Conservation (phyloP, 2,888 invertebrate genomes). For the Acanthacorydalis orientalis region DNA sequence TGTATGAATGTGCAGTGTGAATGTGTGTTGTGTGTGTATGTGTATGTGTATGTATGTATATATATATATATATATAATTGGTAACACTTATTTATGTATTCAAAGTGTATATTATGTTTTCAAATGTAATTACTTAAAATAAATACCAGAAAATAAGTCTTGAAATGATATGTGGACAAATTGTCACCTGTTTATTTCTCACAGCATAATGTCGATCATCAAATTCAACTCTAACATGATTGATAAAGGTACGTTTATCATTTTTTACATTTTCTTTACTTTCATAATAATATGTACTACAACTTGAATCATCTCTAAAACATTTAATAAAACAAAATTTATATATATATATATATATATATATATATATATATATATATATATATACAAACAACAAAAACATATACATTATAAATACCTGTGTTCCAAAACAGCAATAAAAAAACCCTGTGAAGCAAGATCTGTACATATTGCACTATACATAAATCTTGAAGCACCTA, state of each 20-base stretch:
- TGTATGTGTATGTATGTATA: neutral
- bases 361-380: neutral
- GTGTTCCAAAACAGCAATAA: constrained; percentile 48
- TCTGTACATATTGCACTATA: constrained; percentile 41
- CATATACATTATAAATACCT: constrained; percentile 22
- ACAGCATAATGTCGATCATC: constrained; percentile 23
- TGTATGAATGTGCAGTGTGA: no score
- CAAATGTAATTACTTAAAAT: no score
- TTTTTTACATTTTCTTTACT: constrained; percentile 20
- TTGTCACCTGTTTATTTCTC: constrained; percentile 22
- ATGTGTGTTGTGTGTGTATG: no score
- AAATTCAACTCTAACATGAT: constrained; percentile 20
- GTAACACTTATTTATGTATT: no score
- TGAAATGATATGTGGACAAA: neutral
- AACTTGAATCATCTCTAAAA: constrained; percentile 24
- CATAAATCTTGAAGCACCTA: constrained; percentile 41
- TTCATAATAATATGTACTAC: constrained; percentile 28
- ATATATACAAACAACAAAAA: no score
- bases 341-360: neutral
- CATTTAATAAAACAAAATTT: neutral
- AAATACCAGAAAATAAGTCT: no score
- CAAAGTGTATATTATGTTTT: no score
- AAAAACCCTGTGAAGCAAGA: constrained; percentile 44
- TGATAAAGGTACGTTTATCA: constrained; percentile 20
- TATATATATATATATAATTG: no score